phyloP scores from a whole-genome alignment of 2,113 vertebrate species.

The Anarrhichthys ocellatus region DNA sequence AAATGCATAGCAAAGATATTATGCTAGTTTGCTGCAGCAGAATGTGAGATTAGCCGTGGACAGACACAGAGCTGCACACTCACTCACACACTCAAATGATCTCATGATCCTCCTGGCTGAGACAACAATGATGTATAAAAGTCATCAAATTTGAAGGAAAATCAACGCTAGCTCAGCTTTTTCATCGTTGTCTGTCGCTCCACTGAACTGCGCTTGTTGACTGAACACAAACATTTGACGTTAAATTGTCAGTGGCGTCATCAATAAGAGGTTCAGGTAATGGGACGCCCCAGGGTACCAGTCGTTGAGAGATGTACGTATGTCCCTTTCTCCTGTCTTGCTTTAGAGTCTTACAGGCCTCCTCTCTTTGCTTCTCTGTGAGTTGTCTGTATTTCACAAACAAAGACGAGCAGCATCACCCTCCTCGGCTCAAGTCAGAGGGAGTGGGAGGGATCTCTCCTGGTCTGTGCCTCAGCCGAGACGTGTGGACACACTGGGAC shows the following conservation, averaged over 20 bases:
- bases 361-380: neutral
- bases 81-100: neutral
- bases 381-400: neutral
- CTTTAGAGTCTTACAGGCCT: neutral
- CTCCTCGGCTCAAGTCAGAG: conserved; percentile 23
- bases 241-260: no score
- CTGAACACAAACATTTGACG: no score
- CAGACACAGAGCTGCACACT: neutral
- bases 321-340: neutral
- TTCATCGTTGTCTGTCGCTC: no score
- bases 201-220: no score
- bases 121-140: neutral
- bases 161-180: neutral
- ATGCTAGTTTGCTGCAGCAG: no score
- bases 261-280: no score
- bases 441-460: conserved; percentile 48
- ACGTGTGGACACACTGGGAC: conserved; percentile 36
- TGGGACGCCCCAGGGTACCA: no score
- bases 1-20: no score
- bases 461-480: conserved; percentile 22
- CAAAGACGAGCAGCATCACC: conserved; percentile 3
- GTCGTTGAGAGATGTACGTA: no score
- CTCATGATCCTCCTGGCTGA: neutral
- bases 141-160: neutral
- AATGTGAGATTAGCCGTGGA: no score